These are phyloP conservation scores for Hippolais icterina DNA, from an alignment of 2,113 vertebrate genomes.

Conservation along the genomic window DNA sequence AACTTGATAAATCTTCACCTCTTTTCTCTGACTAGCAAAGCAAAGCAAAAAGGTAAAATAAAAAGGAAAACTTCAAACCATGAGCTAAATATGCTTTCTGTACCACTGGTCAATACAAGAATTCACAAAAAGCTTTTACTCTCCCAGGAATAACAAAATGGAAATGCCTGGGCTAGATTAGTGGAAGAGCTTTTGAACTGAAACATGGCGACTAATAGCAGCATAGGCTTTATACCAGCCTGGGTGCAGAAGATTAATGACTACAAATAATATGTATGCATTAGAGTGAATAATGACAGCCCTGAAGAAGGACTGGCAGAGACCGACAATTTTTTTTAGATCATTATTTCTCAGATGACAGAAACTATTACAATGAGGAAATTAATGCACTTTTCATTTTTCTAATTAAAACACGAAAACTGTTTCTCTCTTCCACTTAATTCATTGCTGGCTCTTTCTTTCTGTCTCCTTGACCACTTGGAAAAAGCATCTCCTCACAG, in stretches of 20 bases:
- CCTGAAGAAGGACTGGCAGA: not conserved
- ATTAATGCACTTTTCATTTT: not conserved
- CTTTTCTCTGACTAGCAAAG: not conserved
- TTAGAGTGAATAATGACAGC: slow-evolving; percentile 7
- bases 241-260: not conserved
- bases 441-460: not conserved
- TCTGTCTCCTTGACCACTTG: not conserved
- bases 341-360: slow-evolving; percentile 37
- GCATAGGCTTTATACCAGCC: not conserved
- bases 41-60: not conserved
- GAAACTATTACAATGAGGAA: not conserved
- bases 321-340: not conserved
- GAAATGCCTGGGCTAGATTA: not conserved
- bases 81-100: not conserved
- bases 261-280: not conserved
- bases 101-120: not conserved
- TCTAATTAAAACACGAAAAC: not conserved
- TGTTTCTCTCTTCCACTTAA: not conserved
- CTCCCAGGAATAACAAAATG: not conserved
- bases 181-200: not conserved
- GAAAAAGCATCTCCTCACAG: not conserved
- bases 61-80: not conserved
- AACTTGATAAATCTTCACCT: not conserved
- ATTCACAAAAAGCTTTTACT: not conserved
- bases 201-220: not conserved